Conservation (phyloP, 2,797 vertebrate genomes). For the Cryptoblepharus egeriae region DNA sequence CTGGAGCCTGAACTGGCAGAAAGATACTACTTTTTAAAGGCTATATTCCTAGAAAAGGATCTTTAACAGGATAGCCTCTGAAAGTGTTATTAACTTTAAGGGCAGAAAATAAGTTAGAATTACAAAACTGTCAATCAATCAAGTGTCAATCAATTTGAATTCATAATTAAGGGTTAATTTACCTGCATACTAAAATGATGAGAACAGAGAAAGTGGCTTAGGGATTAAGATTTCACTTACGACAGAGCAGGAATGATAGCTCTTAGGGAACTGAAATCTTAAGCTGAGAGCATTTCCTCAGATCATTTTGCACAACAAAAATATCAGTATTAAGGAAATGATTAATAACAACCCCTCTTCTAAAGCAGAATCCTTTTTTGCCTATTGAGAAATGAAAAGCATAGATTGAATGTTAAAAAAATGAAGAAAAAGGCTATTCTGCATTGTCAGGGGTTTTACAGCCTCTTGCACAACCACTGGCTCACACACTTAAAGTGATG, state of each 20-base stretch:
- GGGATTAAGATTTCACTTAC: too few relatives aligned
- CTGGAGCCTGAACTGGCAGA: too few relatives aligned
- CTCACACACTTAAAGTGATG: constrained; percentile 22
- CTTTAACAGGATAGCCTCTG: too few relatives aligned
- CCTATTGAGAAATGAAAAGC: background rate
- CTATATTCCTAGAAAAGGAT: too few relatives aligned
- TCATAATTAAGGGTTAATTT: too few relatives aligned
- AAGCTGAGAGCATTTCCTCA: background rate
- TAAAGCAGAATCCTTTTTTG: background rate
- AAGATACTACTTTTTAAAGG: too few relatives aligned
- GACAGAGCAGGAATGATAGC: background rate
- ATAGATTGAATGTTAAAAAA: background rate
- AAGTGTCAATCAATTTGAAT: too few relatives aligned
- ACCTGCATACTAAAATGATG: too few relatives aligned
- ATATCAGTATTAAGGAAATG: constrained; percentile 5
- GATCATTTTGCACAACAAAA: background rate
- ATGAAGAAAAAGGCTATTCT: constrained; percentile 22
- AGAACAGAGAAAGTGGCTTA: too few relatives aligned
- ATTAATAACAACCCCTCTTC: background rate
- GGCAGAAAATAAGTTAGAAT: too few relatives aligned
- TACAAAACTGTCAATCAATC: too few relatives aligned
- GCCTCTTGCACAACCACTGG: constrained; percentile 23
- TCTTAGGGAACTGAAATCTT: background rate
- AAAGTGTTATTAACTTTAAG: too few relatives aligned
- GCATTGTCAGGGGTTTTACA: constrained; percentile 5